A percentile compares a stretch with the other conserved stretches of the same genome.
Conservation (phyloP, 2,888 invertebrate genomes). For the Diaphora mendica region DNA sequence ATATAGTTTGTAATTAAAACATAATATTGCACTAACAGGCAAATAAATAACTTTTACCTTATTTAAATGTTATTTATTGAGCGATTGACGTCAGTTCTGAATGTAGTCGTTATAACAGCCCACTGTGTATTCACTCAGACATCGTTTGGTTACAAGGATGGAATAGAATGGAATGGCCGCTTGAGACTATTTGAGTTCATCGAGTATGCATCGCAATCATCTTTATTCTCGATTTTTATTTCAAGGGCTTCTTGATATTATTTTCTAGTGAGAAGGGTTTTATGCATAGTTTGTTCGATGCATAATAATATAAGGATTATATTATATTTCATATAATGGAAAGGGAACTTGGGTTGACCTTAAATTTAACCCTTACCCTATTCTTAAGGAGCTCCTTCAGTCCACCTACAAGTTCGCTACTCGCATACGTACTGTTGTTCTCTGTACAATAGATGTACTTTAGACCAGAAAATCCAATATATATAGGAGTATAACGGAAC, state of each 20-base stretch:
- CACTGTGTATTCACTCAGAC: conserved; percentile 12
- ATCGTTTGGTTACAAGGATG: conserved; percentile 5
- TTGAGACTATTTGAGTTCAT: conserved; percentile 15
- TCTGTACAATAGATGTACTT: background rate
- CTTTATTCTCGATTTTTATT: conserved; percentile 13
- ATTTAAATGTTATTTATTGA: conserved; percentile 12
- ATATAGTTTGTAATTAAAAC: background rate
- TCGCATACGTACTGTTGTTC: background rate
- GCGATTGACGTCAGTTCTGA: conserved; percentile 11
- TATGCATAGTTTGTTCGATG: background rate
- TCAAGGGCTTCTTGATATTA: background rate
- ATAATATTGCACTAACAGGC: background rate
- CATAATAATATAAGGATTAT: background rate
- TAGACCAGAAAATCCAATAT: background rate
- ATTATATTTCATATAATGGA: background rate
- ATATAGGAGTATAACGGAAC: background rate
- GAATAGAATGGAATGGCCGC: conserved; percentile 15
- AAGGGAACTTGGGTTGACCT: background rate
- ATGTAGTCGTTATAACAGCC: background rate
- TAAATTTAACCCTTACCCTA: background rate
- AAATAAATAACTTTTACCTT: conserved; percentile 13
- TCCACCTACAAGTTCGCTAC: background rate
- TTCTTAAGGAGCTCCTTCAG: background rate
- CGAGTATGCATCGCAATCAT: conserved; percentile 14
- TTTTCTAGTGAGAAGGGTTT: background rate